A percentile compares a stretch with the other conserved stretches of the same genome.
Conservation (phyloP, 2,888 invertebrate genomes). For the Andrena camellia region DNA sequence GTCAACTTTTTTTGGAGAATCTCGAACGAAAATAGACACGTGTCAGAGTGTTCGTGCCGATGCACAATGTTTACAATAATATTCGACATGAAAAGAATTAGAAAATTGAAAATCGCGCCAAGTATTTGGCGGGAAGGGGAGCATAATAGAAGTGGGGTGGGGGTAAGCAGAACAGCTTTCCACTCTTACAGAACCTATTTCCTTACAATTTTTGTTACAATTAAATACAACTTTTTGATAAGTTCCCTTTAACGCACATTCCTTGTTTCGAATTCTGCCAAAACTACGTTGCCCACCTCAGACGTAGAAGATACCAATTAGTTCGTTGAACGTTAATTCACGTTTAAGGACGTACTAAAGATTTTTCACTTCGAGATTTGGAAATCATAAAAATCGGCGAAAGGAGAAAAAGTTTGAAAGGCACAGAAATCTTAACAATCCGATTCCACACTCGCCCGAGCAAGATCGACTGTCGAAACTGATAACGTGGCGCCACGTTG, state of each 20-base stretch:
- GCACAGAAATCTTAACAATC: conserved; percentile 34
- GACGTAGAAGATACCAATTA: neutral
- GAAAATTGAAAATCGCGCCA: neutral
- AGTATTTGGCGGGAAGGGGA: neutral
- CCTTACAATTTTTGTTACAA: conserved; percentile 4
- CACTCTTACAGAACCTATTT: neutral
- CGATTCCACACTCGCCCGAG: neutral
- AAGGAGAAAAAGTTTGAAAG: neutral
- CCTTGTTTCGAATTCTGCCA: conserved; percentile 2
- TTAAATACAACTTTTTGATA: neutral
- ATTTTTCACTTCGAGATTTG: too few species aligned
- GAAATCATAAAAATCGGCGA: neutral
- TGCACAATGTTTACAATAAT: neutral
- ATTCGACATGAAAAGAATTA: neutral
- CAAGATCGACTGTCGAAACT: neutral
- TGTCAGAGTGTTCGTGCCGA: neutral
- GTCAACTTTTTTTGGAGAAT: conserved; percentile 4
- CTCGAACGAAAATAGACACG: neutral
- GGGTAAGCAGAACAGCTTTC: conserved; percentile 7
- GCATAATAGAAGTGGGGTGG: neutral
- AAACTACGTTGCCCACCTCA: neutral
- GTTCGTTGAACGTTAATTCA: neutral
- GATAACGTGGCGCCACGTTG: neutral
- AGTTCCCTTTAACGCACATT: neutral
- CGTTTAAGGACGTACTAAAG: too few species aligned